Percentiles rank a stretch among this genome's conserved stretches.
phyloP scores from a whole-genome alignment of 2,113 vertebrate genomes.

The Apteryx owenii region DNA sequence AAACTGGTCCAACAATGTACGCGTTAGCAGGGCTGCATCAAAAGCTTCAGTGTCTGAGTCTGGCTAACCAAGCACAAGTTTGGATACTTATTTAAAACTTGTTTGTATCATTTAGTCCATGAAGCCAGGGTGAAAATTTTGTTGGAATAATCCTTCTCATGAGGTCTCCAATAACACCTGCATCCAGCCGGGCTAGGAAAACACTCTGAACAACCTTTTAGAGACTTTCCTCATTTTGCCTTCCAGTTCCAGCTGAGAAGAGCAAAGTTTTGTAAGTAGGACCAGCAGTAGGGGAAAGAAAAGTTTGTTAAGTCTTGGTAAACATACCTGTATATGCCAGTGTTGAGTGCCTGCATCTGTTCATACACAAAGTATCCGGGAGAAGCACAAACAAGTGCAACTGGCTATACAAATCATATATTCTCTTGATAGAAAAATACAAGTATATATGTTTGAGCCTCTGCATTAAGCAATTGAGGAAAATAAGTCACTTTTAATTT shows the following conservation, averaged over 20 bases:
- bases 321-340: neutral
- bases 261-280: constrained; percentile 29
- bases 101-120: neutral
- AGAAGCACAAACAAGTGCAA: constrained; percentile 36
- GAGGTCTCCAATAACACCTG: constrained; percentile 53
- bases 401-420: neutral
- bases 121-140: constrained; percentile 32
- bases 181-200: constrained; percentile 50
- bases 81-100: constrained; percentile 23
- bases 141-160: constrained; percentile 50
- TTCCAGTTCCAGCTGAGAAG: constrained; percentile 47
- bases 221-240: constrained; percentile 16
- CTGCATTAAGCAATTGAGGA: constrained; percentile 45
- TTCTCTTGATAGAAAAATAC: constrained; percentile 6
- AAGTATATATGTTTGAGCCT: neutral
- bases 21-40: neutral
- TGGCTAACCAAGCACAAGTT: neutral
- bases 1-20: neutral
- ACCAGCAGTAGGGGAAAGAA: constrained; percentile 24
- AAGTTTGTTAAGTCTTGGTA: constrained; percentile 14
- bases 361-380: neutral
- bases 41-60: constrained; percentile 35
- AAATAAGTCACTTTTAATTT: constrained; percentile 68
- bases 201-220: constrained; percentile 2
- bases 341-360: neutral